Percentiles rank a stretch among this genome's conserved stretches.
These are phyloP conservation scores for Danaus melanippus DNA, from an alignment of 1,140 invertebrate genomes.

Conservation along the genomic window DNA sequence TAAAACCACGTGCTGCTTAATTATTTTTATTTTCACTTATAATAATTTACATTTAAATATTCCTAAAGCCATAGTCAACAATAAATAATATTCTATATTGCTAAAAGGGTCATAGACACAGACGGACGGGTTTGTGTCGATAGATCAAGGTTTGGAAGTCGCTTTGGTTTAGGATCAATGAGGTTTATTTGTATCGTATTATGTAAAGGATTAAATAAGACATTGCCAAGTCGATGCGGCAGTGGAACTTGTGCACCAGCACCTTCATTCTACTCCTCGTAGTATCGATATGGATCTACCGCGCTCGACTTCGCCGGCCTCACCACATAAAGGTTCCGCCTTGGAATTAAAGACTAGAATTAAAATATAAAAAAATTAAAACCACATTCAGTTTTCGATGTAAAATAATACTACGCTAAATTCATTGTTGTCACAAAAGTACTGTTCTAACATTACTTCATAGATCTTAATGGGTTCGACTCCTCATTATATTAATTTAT, in stretches of 20 bases:
- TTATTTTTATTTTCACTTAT: slow-evolving; percentile 55
- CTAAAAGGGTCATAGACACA: slow-evolving; percentile 60
- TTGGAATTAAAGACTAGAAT: slow-evolving; percentile 69
- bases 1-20: slow-evolving; percentile 41
- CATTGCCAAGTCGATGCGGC: too few relatives aligned
- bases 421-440: neutral
- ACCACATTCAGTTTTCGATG: slow-evolving; percentile 20
- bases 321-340: slow-evolving; percentile 75
- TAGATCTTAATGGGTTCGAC: neutral
- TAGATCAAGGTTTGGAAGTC: slow-evolving; percentile 35
- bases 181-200: slow-evolving; percentile 49
- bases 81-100: slow-evolving; percentile 68
- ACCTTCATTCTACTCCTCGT: slow-evolving; percentile 68
- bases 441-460: slow-evolving; percentile 6
- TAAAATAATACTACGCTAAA: slow-evolving; percentile 1
- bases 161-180: slow-evolving; percentile 65
- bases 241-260: slow-evolving; percentile 69
- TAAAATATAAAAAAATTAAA: slow-evolving; percentile 39
- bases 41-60: slow-evolving; percentile 55
- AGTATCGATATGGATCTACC: slow-evolving; percentile 73
- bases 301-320: slow-evolving; percentile 66
- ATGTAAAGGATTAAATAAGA: slow-evolving; percentile 20
- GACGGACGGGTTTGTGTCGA: slow-evolving; percentile 38
- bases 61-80: slow-evolving; percentile 55
- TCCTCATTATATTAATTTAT: too few relatives aligned